phyloP scores from a whole-genome alignment of 2,113 vertebrate species.

The Coptodon rendalli region DNA sequence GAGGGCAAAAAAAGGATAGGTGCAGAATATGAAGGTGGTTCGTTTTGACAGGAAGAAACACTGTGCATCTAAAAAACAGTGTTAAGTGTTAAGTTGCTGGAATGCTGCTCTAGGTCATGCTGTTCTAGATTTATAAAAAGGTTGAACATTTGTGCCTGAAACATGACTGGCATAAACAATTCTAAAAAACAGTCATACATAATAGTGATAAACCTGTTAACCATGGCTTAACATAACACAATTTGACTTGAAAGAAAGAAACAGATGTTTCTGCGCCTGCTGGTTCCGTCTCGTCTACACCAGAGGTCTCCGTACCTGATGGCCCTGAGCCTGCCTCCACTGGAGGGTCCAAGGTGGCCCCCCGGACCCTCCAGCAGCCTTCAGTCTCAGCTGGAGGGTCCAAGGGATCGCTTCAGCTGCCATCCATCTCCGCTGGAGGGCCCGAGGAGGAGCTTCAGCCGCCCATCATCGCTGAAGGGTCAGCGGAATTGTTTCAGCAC shows the following conservation, averaged over 20 bases:
- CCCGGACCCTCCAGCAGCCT: no score
- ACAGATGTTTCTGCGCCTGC: no score
- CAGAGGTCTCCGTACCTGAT: no score
- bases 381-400: no score
- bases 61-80: neutral
- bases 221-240: neutral
- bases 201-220: neutral
- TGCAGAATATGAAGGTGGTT: neutral
- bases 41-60: neutral
- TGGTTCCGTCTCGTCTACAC: no score
- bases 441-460: no score
- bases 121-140: neutral
- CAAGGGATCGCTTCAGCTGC: no score
- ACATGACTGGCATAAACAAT: neutral
- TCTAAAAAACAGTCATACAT: neutral
- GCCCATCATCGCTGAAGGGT: no score
- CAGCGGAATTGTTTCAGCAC: no score
- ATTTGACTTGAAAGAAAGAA: neutral
- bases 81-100: neutral
- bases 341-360: no score
- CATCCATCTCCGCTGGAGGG: no score
- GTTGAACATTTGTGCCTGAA: neutral
- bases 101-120: neutral
- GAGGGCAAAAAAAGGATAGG: neutral
- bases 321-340: no score